Conservation (phyloP, 1,140 invertebrate genomes). For the Matsumurasca onukii region DNA sequence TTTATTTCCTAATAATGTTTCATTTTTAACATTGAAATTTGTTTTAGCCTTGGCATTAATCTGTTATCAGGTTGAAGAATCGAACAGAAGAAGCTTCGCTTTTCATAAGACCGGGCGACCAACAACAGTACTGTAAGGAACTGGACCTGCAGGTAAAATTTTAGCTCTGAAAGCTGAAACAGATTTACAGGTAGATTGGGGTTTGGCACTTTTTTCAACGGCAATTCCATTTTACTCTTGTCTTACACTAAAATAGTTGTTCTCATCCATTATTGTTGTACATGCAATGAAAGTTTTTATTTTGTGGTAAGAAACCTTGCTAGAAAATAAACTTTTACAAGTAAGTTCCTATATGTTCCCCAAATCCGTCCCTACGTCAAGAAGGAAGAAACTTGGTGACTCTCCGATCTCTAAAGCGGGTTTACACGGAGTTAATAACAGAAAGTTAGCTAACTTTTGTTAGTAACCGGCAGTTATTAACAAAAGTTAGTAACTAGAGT, state of each 20-base stretch:
- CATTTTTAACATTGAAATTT: background rate
- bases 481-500: too few species aligned
- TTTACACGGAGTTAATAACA: too few species aligned
- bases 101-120: background rate
- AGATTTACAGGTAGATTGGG: background rate
- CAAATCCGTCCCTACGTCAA: too few species aligned
- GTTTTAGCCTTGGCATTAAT: background rate
- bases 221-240: background rate
- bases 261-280: background rate
- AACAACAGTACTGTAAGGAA: background rate
- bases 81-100: background rate
- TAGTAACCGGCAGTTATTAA: too few species aligned
- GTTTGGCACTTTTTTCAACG: background rate
- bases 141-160: background rate
- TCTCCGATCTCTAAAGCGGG: too few species aligned
- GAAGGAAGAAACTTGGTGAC: too few species aligned
- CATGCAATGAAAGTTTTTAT: background rate
- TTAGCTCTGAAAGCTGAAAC: background rate
- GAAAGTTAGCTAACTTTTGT: too few species aligned
- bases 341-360: too few species aligned
- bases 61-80: constrained; percentile 9
- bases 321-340: too few species aligned
- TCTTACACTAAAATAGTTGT: background rate
- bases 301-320: background rate
- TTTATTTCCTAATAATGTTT: background rate